Evolutionary conservation across 2,888 invertebrate species (phyloP).

Genomic region (Dimorphilus gyrociliatus): DNA sequence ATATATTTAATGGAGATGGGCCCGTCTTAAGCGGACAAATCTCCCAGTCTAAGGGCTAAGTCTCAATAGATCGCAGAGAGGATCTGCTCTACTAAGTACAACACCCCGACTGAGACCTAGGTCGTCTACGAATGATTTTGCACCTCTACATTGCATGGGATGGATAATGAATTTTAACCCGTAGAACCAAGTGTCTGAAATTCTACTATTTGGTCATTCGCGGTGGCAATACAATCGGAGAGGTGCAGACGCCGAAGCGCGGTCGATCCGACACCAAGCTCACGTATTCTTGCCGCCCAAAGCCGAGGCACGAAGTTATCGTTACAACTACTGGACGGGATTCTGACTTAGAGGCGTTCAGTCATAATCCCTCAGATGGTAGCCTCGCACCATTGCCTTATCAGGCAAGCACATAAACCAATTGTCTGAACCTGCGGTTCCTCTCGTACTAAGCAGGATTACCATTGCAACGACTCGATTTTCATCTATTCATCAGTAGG

Average conservation of each 20-base stretch:
- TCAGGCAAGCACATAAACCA: constrained; percentile 49
- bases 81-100: constrained; percentile 47
- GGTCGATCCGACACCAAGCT: constrained; percentile 6
- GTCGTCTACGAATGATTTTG: constrained; percentile 49
- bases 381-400: constrained; percentile 50
- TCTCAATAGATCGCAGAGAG: constrained; percentile 49
- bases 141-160: constrained; percentile 40
- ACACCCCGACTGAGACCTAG: constrained; percentile 47
- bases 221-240: no score
- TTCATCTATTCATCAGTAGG: no score
- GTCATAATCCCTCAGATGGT: constrained; percentile 49
- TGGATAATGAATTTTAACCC: constrained; percentile 16
- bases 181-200: constrained; percentile 3
- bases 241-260: constrained; percentile 6
- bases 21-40: no score
- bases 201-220: constrained; percentile 8
- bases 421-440: constrained; percentile 48
- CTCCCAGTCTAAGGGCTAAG: constrained; percentile 39
- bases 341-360: constrained; percentile 46
- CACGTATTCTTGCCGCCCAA: constrained; percentile 37
- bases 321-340: constrained; percentile 40
- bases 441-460: constrained; percentile 22
- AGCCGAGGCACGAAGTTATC: constrained; percentile 13
- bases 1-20: no score
- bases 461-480: constrained; percentile 19